A percentile compares a stretch with the other conserved stretches of the same genome.
These are phyloP conservation scores for Ctenomys sociabilis DNA, from an alignment of 2,113 vertebrate genomes.

Conservation along the genomic window DNA sequence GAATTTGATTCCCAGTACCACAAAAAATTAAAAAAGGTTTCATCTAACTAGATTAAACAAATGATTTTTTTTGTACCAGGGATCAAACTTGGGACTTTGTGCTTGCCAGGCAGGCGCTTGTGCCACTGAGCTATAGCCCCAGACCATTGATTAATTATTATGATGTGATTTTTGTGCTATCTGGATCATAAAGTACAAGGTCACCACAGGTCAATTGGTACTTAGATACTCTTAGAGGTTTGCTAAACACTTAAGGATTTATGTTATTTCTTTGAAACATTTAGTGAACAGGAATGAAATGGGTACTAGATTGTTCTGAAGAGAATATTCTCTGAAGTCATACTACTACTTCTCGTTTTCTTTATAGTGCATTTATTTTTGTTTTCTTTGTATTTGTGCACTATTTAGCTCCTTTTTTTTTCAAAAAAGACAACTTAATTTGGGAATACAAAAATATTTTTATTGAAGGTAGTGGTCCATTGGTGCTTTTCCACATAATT, in stretches of 20 bases:
- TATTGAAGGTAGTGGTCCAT: background rate
- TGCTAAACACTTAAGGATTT: background rate
- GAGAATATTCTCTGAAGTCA: background rate
- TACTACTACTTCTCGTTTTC: background rate
- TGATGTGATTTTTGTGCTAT: background rate
- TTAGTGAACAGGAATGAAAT: background rate
- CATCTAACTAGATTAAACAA: conserved; percentile 6
- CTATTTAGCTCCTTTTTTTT: background rate
- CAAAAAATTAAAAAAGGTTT: background rate
- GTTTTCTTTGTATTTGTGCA: conserved; percentile 54
- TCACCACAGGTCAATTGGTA: background rate
- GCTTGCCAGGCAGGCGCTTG: no score
- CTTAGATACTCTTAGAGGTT: background rate
- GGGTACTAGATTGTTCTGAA: background rate
- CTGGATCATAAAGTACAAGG: conserved; percentile 4
- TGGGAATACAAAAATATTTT: background rate
- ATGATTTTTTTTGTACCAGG: no score
- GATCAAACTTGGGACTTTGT: no score
- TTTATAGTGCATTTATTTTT: background rate
- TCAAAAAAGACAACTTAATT: background rate
- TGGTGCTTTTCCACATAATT: conserved; percentile 53
- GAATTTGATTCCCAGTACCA: no score
- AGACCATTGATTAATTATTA: background rate
- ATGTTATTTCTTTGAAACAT: conserved; percentile 1
- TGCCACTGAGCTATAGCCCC: no score